Evolutionary conservation across 2,113 vertebrate genomes (phyloP).

Genomic region (Phalacrocorax pelagicus): DNA sequence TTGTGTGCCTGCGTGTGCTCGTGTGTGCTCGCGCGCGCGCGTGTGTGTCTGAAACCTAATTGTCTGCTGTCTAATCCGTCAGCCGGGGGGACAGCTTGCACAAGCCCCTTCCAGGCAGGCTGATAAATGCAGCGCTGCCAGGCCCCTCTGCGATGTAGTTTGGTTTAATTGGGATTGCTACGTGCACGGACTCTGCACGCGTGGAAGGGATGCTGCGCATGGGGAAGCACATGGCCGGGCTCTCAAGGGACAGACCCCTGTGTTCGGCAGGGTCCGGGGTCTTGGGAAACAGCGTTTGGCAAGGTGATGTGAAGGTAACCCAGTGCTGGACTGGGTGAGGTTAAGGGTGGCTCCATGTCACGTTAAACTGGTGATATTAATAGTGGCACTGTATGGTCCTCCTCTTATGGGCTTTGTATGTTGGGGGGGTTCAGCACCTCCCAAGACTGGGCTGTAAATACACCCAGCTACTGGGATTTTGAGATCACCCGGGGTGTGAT

Average conservation of each 20-base stretch:
- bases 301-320: neutral
- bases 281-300: neutral
- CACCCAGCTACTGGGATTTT: fast-evolving
- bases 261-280: fast-evolving
- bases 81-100: constrained; percentile 69
- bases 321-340: neutral
- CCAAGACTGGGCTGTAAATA: neutral
- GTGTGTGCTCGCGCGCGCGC: neutral
- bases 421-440: neutral
- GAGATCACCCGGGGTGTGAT: neutral
- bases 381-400: fast-evolving
- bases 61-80: constrained; percentile 76
- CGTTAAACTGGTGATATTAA: fast-evolving
- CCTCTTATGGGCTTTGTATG: fast-evolving
- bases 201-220: neutral
- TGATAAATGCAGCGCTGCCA: constrained; percentile 53
- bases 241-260: fast-evolving
- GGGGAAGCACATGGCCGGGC: neutral
- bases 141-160: neutral
- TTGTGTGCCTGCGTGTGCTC: constrained; percentile 46
- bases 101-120: constrained; percentile 65
- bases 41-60: constrained; percentile 63
- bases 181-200: neutral
- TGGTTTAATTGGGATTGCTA: constrained; percentile 48
- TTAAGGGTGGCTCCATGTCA: fast-evolving